Base-by-base conservation (phyloP, 2,113 vertebrate genomes). In the Sinocyclocheilus grahami region DNA sequence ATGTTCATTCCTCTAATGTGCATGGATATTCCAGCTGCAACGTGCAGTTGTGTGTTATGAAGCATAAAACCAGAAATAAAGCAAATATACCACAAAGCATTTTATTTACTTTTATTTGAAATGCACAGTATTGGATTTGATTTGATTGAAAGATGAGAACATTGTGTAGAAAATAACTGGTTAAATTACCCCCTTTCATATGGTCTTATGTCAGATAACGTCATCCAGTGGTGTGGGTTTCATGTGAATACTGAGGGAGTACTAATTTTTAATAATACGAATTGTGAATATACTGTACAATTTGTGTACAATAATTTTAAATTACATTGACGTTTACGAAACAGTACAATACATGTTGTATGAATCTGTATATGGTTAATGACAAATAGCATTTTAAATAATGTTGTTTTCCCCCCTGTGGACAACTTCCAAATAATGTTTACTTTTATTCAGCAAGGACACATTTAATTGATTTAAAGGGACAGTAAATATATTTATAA, bases 1-100 rank as follows among this genome's bases (percentile, higher is more conserved):
- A 69, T 82, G 51, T 55, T 82, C 51, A 3, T 71, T 24, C 5
- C 16, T 51, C 85, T 71, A 69, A 79, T 62, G 62, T 13, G 81
- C 53, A 27, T 39, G 71, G 63, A 85, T 81, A 87, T 80, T 85
- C 58, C 39, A 71, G n/a, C 27, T 67, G 53, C 53, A 42, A 9
- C 39, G 46, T 42, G 60, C 72, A 67, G 18, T 39, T 6, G 13
- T 3, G 55, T 3, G 3, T 20, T 53, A 37, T 30, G 62, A 69
- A 79, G 30, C 53, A 79, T 79, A 33, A 58, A 42, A 58, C 1
- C 27, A 72, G 53, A 3, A 72, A 69, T 27, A 16, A 22, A 8
- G 46, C 33, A 51, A 82, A 30, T 67, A 80, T 37, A 46, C n/a
- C 69, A 60, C 58, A 30, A 22, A 75, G 63, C 67, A 74, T 82